Conservation (phyloP, 2,888 invertebrate genomes). For the Drymonia ruficornis region DNA sequence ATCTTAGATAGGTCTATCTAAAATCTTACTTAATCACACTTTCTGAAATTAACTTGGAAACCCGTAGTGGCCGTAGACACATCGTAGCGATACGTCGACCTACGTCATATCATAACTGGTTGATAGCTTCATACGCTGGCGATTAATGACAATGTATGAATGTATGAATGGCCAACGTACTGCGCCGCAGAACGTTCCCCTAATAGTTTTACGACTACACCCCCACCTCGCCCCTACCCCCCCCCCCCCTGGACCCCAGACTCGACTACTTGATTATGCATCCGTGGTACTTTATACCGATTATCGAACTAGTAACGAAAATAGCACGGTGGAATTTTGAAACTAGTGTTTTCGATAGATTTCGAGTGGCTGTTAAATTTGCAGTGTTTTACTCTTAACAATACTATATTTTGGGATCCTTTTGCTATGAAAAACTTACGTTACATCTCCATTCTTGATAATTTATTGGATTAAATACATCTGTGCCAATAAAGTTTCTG, state of each 20-base stretch:
- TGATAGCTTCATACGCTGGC: conserved; percentile 81
- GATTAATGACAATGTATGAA: no score
- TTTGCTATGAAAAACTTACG: no score
- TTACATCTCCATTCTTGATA: not conserved
- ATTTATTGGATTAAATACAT: not conserved
- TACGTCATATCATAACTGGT: conserved; percentile 71
- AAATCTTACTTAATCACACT: conserved; percentile 30
- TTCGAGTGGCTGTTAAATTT: not conserved
- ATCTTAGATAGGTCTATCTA: conserved; percentile 8
- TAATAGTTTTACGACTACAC: conserved; percentile 81
- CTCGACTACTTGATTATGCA: conserved; percentile 80
- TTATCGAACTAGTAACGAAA: conserved; percentile 82
- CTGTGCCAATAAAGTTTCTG: no score
- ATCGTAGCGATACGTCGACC: conserved; percentile 59
- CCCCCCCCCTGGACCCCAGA: conserved; percentile 54
- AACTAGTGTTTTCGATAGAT: conserved; percentile 26
- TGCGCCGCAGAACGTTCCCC: conserved; percentile 74
- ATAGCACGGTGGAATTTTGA: conserved; percentile 48
- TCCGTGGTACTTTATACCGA: conserved; percentile 76
- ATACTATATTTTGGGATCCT: no score
- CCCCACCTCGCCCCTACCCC: conserved; percentile 45
- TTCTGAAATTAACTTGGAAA: conserved; percentile 22
- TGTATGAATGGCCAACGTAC: conserved; percentile 74
- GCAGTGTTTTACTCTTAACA: not conserved
- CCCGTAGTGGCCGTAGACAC: conserved; percentile 36